Evolutionary conservation across 2,113 vertebrate species (phyloP).

Genomic region (Myxocyprinus asiaticus): DNA sequence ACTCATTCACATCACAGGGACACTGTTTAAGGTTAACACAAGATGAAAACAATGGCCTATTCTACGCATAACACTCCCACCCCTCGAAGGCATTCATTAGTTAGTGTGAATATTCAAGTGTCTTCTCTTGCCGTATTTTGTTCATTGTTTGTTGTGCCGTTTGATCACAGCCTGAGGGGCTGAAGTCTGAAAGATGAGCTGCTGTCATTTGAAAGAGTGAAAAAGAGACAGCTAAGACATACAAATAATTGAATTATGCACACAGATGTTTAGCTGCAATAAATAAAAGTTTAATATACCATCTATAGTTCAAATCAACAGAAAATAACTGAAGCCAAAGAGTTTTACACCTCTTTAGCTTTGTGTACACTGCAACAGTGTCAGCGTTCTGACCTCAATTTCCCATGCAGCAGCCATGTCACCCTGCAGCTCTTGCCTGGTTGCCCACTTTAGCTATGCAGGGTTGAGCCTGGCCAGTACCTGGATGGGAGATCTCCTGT

Average conservation of each 20-base stretch:
- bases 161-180: constrained; percentile 66
- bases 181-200: constrained; percentile 72
- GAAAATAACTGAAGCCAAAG: constrained; percentile 3
- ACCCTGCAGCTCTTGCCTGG: too few relatives aligned
- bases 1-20: constrained; percentile 69
- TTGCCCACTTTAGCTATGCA: too few relatives aligned
- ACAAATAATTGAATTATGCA: constrained; percentile 26
- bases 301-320: constrained; percentile 60
- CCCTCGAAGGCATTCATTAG: constrained; percentile 61
- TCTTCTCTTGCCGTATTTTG: constrained; percentile 71
- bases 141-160: constrained; percentile 76
- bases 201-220: constrained; percentile 58
- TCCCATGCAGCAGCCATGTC: neutral
- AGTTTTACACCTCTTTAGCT: neutral
- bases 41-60: constrained; percentile 70
- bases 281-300: constrained; percentile 59
- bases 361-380: constrained; percentile 5
- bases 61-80: constrained; percentile 49
- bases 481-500: too few relatives aligned
- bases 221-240: constrained; percentile 5
- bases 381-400: constrained; percentile 22
- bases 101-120: constrained; percentile 36
- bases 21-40: constrained; percentile 70
- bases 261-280: constrained; percentile 48
- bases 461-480: too few relatives aligned